Conservation (phyloP, 2,888 invertebrate species). For the Salpingus planirostris region DNA sequence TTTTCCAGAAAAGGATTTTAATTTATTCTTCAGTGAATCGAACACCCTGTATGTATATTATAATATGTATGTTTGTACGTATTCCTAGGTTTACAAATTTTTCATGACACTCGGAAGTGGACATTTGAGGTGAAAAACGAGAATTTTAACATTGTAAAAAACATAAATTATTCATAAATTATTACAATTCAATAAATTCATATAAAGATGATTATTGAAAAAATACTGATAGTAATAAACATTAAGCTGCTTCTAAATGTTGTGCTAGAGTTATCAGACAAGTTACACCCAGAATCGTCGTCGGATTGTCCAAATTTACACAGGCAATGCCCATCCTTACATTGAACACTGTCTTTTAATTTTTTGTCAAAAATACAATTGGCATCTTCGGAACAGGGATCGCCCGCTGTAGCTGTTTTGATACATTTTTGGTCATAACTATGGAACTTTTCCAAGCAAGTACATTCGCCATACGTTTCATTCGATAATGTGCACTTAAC, state of each 20-base stretch:
- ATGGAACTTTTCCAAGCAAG: constrained; percentile 28
- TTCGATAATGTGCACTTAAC: too few relatives aligned
- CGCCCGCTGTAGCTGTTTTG: constrained; percentile 22
- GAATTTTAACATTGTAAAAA: too few relatives aligned
- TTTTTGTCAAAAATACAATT: constrained; percentile 28
- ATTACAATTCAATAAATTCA: too few relatives aligned
- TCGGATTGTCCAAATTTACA: constrained; percentile 25
- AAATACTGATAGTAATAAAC: background rate
- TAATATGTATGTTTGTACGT: too few relatives aligned
- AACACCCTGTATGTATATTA: too few relatives aligned
- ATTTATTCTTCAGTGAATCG: too few relatives aligned
- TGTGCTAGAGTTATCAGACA: background rate
- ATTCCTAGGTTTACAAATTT: too few relatives aligned
- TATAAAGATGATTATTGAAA: background rate
- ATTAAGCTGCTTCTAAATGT: background rate
- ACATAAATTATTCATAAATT: too few relatives aligned
- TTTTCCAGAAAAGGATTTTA: too few relatives aligned
- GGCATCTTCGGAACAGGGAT: constrained; percentile 25
- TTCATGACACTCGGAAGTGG: background rate
- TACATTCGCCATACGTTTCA: too few relatives aligned
- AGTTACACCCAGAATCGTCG: constrained; percentile 4
- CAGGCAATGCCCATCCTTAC: constrained; percentile 27
- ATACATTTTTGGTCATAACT: constrained; percentile 26
- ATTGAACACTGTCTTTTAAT: constrained; percentile 23
- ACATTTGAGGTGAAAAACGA: background rate